Base-by-base conservation (phyloP, 2,113 vertebrate species). In the Pholis gunnellus region DNA sequence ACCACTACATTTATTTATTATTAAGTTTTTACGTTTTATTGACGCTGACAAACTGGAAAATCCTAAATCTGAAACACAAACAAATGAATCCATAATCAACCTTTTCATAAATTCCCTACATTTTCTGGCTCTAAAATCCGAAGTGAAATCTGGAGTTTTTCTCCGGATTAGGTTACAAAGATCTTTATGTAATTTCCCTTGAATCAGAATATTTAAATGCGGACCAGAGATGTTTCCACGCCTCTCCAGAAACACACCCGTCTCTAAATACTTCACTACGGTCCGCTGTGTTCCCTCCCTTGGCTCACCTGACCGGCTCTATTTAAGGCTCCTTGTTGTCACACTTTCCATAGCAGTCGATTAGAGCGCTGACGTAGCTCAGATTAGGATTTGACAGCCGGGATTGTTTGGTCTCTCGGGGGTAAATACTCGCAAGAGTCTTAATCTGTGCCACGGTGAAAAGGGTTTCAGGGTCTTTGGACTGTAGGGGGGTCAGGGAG, bases 371-470 rank as follows among this genome's bases (percentile, higher is more conserved):
- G 88, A 91, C 87, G 60, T 57, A 2, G 40, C 75, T 15, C 2
- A 70, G 93, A 93, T 94, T 92, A 94, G 91, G 92, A 87, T 92
- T 88, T 88, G 75, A 75, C 61, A 31, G 76, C 56, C 73, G 71
- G 75, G 80, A 81, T 83, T 68, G 88, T 40, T 42, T 63, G 8
- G 63, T 48, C 52, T 88, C 70, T 77, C 57, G 81, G 78, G 4
- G 29, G 59, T 84, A 80, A 88, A 84, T 85, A 46, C 69, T 77
- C 68, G 27, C 68, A 36, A 59, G 82, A 81, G 36, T 83, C 75
- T 88, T 80, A 88, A 10, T 29, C 22, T 6, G 79, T 68, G 65
- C 46, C 27, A 2, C 38, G 22, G 31, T 52, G 72, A 86, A 74
- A 42, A 48, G 81, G 72, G 72, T 69, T 18, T 18, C 46, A 7